Conservation (phyloP, 2,888 invertebrate species). For the Oligia latruncula region DNA sequence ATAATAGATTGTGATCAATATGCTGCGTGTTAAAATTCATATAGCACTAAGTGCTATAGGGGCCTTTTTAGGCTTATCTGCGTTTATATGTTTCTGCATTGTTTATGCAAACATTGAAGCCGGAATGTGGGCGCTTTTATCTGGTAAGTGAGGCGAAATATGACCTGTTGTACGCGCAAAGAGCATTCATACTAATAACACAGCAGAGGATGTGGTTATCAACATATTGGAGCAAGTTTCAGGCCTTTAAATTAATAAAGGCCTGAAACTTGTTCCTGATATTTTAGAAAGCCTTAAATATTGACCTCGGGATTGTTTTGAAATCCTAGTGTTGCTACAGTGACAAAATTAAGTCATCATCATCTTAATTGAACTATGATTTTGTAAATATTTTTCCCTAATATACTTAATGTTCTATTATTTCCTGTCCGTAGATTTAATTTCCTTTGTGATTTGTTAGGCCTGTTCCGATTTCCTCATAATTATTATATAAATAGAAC, state of each 20-base stretch:
- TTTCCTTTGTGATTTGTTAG: not conserved
- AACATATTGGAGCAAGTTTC: not conserved
- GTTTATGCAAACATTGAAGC: slow-evolving; percentile 87
- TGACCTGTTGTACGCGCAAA: not conserved
- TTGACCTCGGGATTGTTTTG: slow-evolving; percentile 11
- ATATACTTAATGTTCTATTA: not conserved
- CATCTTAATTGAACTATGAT: not conserved
- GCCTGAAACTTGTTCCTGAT: not conserved
- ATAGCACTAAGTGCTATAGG: slow-evolving; percentile 83
- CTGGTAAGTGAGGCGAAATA: slow-evolving; percentile 78
- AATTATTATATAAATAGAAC: not conserved
- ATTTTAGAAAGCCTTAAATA: slow-evolving; percentile 13
- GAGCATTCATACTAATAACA: not conserved
- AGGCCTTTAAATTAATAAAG: not conserved
- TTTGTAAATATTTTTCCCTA: slow-evolving; percentile 17
- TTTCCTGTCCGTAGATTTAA: slow-evolving; percentile 8
- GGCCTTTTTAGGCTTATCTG: slow-evolving; percentile 81
- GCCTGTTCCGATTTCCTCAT: not conserved
- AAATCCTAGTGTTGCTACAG: not conserved
- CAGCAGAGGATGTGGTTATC: not conserved
- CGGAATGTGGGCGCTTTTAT: slow-evolving; percentile 87
- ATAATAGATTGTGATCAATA: slow-evolving; percentile 58
- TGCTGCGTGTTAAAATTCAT: slow-evolving; percentile 84
- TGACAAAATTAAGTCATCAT: slow-evolving; percentile 1
- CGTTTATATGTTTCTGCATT: slow-evolving; percentile 87